phyloP scores from a whole-genome alignment of 2,888 invertebrate species.

The Apodemia duryi region DNA sequence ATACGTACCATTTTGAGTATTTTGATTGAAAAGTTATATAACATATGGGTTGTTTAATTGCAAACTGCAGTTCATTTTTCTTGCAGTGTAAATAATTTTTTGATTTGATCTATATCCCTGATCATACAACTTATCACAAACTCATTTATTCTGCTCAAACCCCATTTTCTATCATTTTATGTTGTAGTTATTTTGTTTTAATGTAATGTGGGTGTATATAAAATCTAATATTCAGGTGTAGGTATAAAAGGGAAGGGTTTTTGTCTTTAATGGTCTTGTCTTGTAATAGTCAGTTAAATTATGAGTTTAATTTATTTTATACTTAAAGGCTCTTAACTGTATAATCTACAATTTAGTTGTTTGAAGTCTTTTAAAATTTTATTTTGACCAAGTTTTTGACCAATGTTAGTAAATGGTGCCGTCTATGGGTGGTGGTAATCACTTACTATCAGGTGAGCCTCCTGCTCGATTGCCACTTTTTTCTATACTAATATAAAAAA shows the following conservation, averaged over 20 bases:
- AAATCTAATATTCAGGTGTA: background rate
- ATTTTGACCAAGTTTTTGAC: too few species aligned
- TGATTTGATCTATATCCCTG: slow-evolving; percentile 1
- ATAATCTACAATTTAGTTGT: too few species aligned
- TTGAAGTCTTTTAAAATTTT: too few species aligned
- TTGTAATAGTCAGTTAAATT: background rate
- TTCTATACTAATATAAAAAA: too few species aligned
- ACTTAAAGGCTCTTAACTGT: too few species aligned
- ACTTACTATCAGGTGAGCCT: too few species aligned
- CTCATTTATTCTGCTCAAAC: slow-evolving; percentile 77
- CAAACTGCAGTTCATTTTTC: background rate
- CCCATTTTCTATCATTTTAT: slow-evolving; percentile 68
- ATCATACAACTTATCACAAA: slow-evolving; percentile 39
- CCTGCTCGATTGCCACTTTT: too few species aligned
- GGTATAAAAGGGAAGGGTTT: background rate
- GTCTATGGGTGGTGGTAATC: too few species aligned
- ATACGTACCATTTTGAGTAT: background rate
- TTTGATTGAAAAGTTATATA: background rate
- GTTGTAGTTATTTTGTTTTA: slow-evolving; percentile 42
- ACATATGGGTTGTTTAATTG: background rate
- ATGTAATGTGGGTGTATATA: background rate
- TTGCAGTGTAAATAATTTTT: background rate
- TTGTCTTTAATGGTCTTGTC: background rate
- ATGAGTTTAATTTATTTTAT: too few species aligned
- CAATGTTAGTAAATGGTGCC: too few species aligned